Base-by-base conservation (phyloP, 2,888 invertebrate genomes). In the Tetranychus piercei region DNA sequence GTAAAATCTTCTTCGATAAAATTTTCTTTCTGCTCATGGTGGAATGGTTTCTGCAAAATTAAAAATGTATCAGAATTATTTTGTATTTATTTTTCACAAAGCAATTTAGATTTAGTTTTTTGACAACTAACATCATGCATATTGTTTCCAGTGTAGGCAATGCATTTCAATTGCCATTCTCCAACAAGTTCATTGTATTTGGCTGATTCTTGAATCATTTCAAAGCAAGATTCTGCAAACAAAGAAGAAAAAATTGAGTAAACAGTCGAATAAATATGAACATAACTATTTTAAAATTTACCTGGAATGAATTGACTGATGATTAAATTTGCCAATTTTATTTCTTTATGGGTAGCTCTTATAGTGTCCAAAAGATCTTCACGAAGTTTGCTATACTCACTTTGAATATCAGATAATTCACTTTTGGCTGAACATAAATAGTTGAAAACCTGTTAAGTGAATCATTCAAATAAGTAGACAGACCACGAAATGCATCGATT, bases 101-200 rank as follows among this genome's bases (percentile, higher is more conserved):
- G 34, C 34, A 34, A 34, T 34, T 34, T 34, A 4, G 6, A 55
- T 55, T 55, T 15, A 6, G 11, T 20, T 4, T 6, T 20, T 23
- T 20, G 69, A 20, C 20, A 20, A 69, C 69, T 69, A 11, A 69
- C 69, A 69, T 91, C 90, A 76, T 90, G 86, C 94, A 97, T 96
- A 82, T 99, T 99, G 84, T 99, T 99, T 0, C 97, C 97, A 8
- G 96, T 94, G 83, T 99, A 99, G 0, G 97, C 97, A 8, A 99
- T 94, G 82, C 96, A 96, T 82, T 90, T 90, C 71, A 99, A 87
- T 82, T 97, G 95, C 92, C 96, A 99, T 83, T 99, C 97, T 55
- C 96, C 96, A 55, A 95, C 91, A 81, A 97, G 96, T 83, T 95
- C 95, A 84, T 95, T 97, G 94, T 96, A 99, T 81, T 91, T 89